Evolutionary conservation across 2,888 invertebrate species (phyloP).

Genomic region (Epistrophe grossulariae): DNA sequence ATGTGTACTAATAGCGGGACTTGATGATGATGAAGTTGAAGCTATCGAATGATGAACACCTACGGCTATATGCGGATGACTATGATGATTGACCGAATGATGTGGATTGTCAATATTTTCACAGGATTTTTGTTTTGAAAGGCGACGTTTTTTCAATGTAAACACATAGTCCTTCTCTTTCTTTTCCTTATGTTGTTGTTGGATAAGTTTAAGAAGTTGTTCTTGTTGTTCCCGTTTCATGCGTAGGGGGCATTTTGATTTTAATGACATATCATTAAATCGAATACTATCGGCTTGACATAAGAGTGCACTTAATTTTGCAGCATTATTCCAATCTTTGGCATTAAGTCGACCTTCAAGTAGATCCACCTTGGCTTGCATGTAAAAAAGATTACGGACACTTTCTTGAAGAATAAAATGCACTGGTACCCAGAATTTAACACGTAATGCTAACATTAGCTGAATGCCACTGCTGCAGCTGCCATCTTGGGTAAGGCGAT

Average conservation of each 20-base stretch:
- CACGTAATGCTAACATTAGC: conserved; percentile 84
- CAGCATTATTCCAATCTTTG: conserved; percentile 88
- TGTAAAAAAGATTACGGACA: conserved; percentile 92
- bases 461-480: conserved; percentile 81
- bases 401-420: conserved; percentile 93
- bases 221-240: conserved; percentile 79
- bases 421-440: conserved; percentile 96
- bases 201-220: conserved; percentile 70
- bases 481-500: conserved; percentile 84
- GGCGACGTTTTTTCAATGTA: conserved; percentile 82
- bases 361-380: conserved; percentile 91
- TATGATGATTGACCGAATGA: conserved; percentile 47
- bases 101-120: conserved; percentile 80
- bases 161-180: conserved; percentile 82
- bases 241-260: conserved; percentile 81
- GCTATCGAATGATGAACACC: conserved; percentile 67
- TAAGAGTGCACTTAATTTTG: conserved; percentile 90
- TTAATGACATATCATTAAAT: conserved; percentile 81
- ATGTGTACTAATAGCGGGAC: conserved; percentile 54
- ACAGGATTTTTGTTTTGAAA: conserved; percentile 83
- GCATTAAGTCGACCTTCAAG: conserved; percentile 90
- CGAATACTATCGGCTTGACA: conserved; percentile 86
- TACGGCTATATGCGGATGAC: conserved; percentile 43
- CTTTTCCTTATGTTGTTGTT: conserved; percentile 78
- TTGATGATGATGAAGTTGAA: conserved; percentile 64